Conservation (phyloP, 2,113 vertebrate species). For the Ovibos moschatus region DNA sequence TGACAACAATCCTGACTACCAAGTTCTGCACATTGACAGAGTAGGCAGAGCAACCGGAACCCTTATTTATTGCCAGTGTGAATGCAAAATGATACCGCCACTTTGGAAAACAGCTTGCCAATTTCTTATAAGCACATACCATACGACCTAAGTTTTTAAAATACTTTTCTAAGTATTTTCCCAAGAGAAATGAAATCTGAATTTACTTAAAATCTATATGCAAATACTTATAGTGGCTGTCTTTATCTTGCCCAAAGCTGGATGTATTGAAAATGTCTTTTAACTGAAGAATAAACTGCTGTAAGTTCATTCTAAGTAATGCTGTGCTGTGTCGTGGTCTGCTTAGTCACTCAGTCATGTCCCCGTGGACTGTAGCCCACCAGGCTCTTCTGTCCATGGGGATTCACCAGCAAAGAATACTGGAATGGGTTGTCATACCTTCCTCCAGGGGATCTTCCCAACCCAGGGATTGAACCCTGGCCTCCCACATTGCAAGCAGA, state of each 20-base stretch:
- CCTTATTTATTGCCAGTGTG: not conserved
- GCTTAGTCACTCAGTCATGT: not conserved
- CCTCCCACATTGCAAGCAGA: not conserved
- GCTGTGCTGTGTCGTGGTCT: not conserved
- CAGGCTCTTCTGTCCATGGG: not conserved
- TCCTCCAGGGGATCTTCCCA: not conserved
- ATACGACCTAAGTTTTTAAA: not conserved
- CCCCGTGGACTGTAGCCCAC: not conserved
- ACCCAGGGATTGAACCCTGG: not conserved
- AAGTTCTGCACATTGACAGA: not conserved
- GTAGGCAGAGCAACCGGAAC: too few species aligned
- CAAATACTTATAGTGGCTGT: not conserved
- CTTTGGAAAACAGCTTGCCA: not conserved
- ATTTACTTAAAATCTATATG: not conserved
- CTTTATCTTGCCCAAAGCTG: not conserved
- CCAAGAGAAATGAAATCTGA: not conserved
- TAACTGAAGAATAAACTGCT: not conserved
- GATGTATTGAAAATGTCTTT: not conserved
- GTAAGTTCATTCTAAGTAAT: not conserved
- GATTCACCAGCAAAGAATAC: not conserved
- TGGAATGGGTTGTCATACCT: not conserved
- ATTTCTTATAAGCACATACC: not conserved
- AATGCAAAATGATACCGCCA: accelerated
- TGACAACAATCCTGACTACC: not conserved
- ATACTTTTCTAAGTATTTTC: not conserved